Conservation (phyloP, 2,797 vertebrate species). For the Mormyrops boulengeri region DNA sequence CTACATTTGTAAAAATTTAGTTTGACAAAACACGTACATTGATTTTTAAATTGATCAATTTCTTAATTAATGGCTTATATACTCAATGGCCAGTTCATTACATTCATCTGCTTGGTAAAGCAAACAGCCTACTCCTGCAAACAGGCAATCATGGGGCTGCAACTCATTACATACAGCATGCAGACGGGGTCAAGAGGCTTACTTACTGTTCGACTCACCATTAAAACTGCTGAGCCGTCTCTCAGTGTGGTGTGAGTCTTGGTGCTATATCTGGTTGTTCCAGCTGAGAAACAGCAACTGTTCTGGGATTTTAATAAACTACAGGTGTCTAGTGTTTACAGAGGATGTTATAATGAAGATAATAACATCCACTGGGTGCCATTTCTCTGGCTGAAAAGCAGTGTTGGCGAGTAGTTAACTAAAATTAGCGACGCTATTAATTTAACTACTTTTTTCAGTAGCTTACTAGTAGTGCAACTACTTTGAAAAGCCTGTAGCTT, state of each 20-base stretch:
- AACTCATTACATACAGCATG: neutral
- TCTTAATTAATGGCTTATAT: neutral
- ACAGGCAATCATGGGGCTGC: neutral
- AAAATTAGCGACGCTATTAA: neutral
- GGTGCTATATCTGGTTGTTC: neutral
- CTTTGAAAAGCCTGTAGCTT: neutral
- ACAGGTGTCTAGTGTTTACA: neutral
- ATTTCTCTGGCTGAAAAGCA: neutral
- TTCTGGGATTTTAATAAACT: neutral
- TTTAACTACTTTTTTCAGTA: neutral
- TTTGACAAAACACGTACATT: neutral
- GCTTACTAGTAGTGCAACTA: neutral
- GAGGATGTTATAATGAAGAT: neutral
- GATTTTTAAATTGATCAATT: neutral
- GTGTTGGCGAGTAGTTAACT: neutral
- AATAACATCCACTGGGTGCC: neutral
- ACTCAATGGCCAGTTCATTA: neutral
- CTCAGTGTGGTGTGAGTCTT: neutral
- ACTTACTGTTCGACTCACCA: neutral
- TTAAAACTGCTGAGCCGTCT: neutral
- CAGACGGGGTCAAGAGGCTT: neutral
- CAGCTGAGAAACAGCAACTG: neutral
- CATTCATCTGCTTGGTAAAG: neutral
- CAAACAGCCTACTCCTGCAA: neutral
- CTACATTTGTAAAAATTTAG: neutral